Percentiles rank a stretch among this genome's conserved stretches.
phyloP scores from a whole-genome alignment of 2,888 invertebrate genomes.

The Andrena bicolor region DNA sequence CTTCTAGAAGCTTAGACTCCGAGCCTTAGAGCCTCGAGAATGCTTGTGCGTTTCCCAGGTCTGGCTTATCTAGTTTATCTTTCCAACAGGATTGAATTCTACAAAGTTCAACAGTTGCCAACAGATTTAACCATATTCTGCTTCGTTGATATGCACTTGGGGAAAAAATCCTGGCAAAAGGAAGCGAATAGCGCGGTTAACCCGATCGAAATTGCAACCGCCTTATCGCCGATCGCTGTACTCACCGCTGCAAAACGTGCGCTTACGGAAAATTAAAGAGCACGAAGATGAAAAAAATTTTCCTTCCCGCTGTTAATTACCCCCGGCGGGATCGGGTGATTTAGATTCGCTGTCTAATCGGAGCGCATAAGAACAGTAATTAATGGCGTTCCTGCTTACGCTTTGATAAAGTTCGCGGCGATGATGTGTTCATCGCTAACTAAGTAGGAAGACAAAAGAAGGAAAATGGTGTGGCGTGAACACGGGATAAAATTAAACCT shows the following conservation, averaged over 20 bases:
- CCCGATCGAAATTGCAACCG: constrained; percentile 28
- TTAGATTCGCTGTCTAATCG: constrained; percentile 45
- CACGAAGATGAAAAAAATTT: constrained; percentile 33
- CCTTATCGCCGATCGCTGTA: constrained; percentile 62
- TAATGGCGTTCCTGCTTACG: constrained; percentile 40
- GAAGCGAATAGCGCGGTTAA: constrained; percentile 39
- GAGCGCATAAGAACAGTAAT: constrained; percentile 37
- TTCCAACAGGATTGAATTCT: no score
- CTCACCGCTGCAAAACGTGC: constrained; percentile 45
- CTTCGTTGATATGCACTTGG: neutral
- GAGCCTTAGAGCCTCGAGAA: no score
- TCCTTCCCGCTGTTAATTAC: constrained; percentile 47
- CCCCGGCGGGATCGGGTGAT: constrained; percentile 38
- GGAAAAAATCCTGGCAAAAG: neutral
- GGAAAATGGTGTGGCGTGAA: neutral
- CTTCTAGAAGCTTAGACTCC: no score
- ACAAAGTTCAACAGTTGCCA: neutral
- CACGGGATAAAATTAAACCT: constrained; percentile 1
- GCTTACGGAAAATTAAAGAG: constrained; percentile 65
- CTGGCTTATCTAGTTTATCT: no score
- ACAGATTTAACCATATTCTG: neutral
- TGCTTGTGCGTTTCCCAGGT: no score
- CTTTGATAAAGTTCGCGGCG: constrained; percentile 37
- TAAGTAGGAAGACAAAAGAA: constrained; percentile 7
- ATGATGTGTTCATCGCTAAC: constrained; percentile 42